Evolutionary conservation across 2,888 invertebrate genomes (phyloP).

Genomic region (Ectemnius lituratus): DNA sequence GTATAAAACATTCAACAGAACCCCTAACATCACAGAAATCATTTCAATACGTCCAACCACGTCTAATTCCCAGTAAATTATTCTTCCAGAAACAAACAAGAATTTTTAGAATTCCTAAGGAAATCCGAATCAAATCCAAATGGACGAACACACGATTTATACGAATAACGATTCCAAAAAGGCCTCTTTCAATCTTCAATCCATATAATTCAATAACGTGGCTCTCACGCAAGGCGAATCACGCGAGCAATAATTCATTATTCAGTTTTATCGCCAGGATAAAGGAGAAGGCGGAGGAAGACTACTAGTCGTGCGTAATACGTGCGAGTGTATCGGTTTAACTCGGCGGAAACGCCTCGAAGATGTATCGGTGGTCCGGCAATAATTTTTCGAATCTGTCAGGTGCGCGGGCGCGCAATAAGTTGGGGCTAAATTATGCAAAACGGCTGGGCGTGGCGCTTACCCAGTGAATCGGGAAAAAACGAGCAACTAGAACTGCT

Average conservation of each 20-base stretch:
- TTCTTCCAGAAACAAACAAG: too few species aligned
- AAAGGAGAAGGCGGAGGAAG: too few species aligned
- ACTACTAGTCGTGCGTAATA: not conserved
- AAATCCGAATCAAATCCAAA: too few species aligned
- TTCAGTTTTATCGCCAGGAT: not conserved
- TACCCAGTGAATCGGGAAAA: slow-evolving; percentile 29
- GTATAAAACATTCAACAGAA: too few species aligned
- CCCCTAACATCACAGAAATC: too few species aligned
- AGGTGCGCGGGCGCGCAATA: slow-evolving; percentile 25
- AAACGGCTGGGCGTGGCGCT: slow-evolving; percentile 43
- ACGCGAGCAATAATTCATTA: not conserved
- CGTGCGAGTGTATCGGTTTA: not conserved
- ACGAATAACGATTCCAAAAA: too few species aligned
- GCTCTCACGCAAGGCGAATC: not conserved
- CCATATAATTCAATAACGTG: too few species aligned
- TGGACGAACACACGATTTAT: too few species aligned
- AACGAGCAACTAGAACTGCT: not conserved
- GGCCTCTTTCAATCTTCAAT: too few species aligned
- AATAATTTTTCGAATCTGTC: slow-evolving; percentile 46
- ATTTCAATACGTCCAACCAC: too few species aligned
- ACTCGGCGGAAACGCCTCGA: slow-evolving; percentile 5
- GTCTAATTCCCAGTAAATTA: too few species aligned
- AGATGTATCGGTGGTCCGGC: slow-evolving; percentile 5
- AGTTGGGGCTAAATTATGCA: slow-evolving; percentile 48
- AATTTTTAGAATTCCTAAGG: too few species aligned